Evolutionary conservation across 2,113 vertebrate genomes (phyloP).

Genomic region (Bos javanicus): DNA sequence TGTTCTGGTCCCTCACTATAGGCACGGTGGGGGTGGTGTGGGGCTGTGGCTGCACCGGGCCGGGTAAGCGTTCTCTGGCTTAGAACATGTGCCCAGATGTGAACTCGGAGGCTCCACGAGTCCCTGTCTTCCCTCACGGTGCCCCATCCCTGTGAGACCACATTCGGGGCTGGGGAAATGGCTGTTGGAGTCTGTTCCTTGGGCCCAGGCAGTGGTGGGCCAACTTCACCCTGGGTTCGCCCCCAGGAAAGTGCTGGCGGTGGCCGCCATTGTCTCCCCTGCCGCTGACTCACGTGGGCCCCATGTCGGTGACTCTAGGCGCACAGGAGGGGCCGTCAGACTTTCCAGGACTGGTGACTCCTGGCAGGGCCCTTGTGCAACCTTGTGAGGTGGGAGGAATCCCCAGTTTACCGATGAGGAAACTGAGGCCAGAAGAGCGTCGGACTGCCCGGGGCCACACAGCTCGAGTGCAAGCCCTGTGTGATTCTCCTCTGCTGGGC

Average conservation of each 20-base stretch:
- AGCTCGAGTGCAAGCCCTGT: neutral
- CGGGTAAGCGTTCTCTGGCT: too few species aligned
- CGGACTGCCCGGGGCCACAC: neutral
- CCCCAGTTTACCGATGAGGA: neutral
- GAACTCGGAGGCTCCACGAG: neutral
- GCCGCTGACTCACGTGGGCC: neutral
- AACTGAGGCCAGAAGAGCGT: neutral
- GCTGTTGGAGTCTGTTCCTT: neutral
- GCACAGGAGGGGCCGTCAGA: neutral
- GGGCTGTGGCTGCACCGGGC: neutral
- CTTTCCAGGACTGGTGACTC: neutral
- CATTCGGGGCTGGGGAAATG: neutral
- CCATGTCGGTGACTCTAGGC: accelerated
- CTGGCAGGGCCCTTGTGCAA: neutral
- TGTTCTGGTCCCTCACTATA: accelerated
- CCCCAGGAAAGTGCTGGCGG: neutral
- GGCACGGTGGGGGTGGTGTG: neutral
- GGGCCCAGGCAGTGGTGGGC: neutral
- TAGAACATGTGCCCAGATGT: neutral
- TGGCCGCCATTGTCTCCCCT: neutral
- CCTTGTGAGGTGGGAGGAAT: neutral
- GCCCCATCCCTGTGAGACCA: neutral
- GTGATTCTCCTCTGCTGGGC: neutral
- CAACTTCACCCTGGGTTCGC: neutral
- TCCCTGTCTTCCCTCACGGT: neutral